Percentiles rank a stretch among this genome's conserved stretches.
These are phyloP conservation scores for Garra rufa DNA, from an alignment of 2,113 vertebrate genomes.

Conservation along the genomic window DNA sequence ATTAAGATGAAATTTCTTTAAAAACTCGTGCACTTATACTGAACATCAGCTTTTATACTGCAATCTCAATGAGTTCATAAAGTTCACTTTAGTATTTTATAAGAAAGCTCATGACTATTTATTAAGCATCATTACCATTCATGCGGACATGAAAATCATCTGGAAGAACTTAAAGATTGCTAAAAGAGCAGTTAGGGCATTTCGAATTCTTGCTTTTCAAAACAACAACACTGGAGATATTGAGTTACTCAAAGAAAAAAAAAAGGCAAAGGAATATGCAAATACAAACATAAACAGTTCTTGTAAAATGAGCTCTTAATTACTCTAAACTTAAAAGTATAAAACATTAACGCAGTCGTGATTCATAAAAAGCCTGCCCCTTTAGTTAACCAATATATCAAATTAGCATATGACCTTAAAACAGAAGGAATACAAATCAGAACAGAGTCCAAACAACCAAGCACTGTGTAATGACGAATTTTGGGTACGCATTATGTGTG, in stretches of 20 bases:
- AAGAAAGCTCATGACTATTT: not conserved
- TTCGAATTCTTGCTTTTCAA: not conserved
- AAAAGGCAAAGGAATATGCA: not conserved
- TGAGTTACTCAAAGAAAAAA: not conserved
- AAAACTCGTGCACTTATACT: not conserved
- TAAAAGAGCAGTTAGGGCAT: not conserved
- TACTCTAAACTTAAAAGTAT: not conserved
- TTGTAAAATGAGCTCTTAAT: not conserved
- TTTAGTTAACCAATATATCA: not conserved
- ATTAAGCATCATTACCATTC: not conserved
- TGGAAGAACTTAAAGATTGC: not conserved
- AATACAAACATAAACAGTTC: not conserved
- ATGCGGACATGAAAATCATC: not conserved
- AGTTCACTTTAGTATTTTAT: not conserved
- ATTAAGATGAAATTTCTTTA: not conserved
- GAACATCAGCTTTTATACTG: not conserved
- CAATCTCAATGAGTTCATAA: not conserved
- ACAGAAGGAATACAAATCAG: not conserved
- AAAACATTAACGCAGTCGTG: not conserved
- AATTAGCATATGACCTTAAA: conserved; percentile 29
- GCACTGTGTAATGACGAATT: not conserved
- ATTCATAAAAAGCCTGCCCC: not conserved
- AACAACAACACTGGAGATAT: not conserved
- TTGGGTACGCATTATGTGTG: not conserved
- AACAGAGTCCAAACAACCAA: not conserved